Evolutionary conservation across 2,888 invertebrate genomes (phyloP), one percentile per base, ranked within the genome.

Genomic region (Tanytarsus gracilentus): DNA sequence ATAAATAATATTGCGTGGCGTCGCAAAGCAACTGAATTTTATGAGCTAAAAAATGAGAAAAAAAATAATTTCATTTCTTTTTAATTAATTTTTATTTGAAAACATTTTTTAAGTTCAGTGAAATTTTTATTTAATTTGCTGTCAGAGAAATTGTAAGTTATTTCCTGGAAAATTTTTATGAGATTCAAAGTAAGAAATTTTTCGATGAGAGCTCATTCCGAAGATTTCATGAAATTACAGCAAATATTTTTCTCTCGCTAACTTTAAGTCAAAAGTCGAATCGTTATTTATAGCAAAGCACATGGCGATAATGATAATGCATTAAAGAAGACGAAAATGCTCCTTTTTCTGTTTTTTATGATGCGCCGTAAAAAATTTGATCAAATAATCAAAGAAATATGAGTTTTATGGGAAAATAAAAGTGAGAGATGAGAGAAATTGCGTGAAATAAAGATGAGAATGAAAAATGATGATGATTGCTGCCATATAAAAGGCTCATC

Each of bases 21-120:
- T 26, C 49, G 26, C 11, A 14, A 16, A 49, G 14, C 29, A n/a
- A n/a, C n/a, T n/a, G 44, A 44, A 44, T 44, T 26, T 49, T 40
- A 16, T 40, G 14, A 3, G 7, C 9, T 29, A 9, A 6, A 48
- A 21, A 48, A 48, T 40, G 14, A 16, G 26, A 2, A 33, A 33
- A 2, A 16, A 53, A 26, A 40, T 56, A 56, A 56, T 40, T 56
- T 56, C 14, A 40, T 56, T 56, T 23, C 11, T 4, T 33, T 33
- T 18, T 27, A 56, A 56, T 33, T 56, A 56, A 56, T 56, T 56
- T 39, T 56, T 56, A 56, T 56, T 56, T 56, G 40, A 56, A 44
- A 56, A 52, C 52, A 56, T 56, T 56, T 56, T 26, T 14, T 26
- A 11, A 11, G 8, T 7, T 44, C 44, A n/a, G n/a, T 30, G 30